These are phyloP conservation scores for Urocitellus parryii DNA, from an alignment of 2,113 vertebrate species.

Conservation along the genomic window DNA sequence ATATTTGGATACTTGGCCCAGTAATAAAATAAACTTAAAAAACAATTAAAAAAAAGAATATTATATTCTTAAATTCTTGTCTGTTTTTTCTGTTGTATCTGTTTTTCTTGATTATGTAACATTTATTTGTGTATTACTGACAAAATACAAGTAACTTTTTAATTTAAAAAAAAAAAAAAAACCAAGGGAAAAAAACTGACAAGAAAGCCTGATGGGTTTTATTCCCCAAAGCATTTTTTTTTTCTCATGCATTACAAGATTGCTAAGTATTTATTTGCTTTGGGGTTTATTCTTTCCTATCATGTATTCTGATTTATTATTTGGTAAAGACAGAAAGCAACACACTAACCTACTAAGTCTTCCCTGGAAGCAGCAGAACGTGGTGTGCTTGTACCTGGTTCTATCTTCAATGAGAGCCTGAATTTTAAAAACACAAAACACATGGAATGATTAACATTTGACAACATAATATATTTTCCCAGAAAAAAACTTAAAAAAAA, in stretches of 20 bases:
- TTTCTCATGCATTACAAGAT: background rate
- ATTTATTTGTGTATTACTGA: background rate
- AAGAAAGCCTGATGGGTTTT: conserved; percentile 29
- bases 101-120: conserved; percentile 28
- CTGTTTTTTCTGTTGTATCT: background rate
- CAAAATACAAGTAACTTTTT: background rate
- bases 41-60: background rate
- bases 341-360: conserved; percentile 93
- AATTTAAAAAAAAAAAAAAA: background rate
- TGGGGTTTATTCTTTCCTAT: background rate
- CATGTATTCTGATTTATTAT: background rate
- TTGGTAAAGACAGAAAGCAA: conserved; percentile 30
- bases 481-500: background rate
- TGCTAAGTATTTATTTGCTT: conserved; percentile 1
- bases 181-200: background rate
- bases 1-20: background rate
- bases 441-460: conserved; percentile 10
- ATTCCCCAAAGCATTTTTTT: background rate
- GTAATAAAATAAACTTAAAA: background rate
- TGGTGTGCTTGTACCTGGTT: conserved; percentile 96
- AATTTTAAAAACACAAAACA: conserved; percentile 77
- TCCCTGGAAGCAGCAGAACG: conserved; percentile 96
- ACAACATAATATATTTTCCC: conserved; percentile 32
- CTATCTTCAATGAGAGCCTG: conserved; percentile 98
- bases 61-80: background rate